A percentile compares a stretch with the other conserved stretches of the same genome.
phyloP scores from a whole-genome alignment of 2,113 vertebrate genomes.

The Mormyrus lacerda region DNA sequence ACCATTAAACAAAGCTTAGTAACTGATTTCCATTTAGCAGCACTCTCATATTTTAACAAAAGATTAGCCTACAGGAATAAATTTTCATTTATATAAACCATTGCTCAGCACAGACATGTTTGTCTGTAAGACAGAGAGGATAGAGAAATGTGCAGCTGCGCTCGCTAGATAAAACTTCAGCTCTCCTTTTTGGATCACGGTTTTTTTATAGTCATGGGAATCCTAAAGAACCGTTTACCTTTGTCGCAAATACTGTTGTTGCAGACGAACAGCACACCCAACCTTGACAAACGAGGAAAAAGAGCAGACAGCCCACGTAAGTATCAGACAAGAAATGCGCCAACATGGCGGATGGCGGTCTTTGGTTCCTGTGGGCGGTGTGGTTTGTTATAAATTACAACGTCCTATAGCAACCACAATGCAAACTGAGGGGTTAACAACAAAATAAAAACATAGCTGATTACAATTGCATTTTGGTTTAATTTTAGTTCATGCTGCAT shows the following conservation, averaged over 20 bases:
- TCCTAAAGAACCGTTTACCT: neutral
- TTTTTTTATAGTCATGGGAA: neutral
- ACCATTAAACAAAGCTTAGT: neutral
- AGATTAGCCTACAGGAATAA: neutral
- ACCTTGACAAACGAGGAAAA: neutral
- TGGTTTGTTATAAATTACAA: neutral
- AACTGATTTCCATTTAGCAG: neutral
- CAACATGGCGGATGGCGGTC: neutral
- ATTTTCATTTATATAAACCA: neutral
- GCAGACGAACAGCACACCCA: neutral
- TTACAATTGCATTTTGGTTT: neutral
- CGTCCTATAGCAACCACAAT: neutral
- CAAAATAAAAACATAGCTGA: neutral
- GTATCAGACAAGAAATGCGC: neutral
- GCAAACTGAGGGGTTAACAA: neutral
- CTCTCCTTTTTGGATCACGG: neutral
- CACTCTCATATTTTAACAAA: neutral
- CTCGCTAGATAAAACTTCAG: neutral
- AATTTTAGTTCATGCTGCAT: neutral
- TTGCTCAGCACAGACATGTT: neutral
- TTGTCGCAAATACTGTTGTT: neutral
- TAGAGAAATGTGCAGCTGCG: neutral
- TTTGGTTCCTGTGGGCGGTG: neutral
- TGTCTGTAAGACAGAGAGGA: neutral
- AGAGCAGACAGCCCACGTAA: neutral